Base-by-base conservation (phyloP, 2,888 invertebrate genomes). In the Smittia sp. region DNA sequence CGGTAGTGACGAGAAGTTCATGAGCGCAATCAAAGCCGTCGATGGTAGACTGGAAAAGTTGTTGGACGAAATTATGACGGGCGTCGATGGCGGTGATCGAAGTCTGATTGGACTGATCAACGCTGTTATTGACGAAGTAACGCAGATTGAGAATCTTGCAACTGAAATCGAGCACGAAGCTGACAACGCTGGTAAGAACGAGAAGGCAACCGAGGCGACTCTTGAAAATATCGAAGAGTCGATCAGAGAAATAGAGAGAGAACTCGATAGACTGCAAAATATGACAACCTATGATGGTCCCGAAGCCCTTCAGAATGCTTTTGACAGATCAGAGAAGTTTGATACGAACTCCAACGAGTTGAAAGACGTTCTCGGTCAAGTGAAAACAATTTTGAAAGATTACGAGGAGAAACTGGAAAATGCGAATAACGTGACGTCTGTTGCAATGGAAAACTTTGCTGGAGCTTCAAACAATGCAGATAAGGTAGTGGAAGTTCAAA, bases 261-360 rank as follows among this genome's bases (percentile, higher is more conserved):
- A 73, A 24, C 7, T 73, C 15, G 18, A 27, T 9, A 39, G 54
- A 65, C n/a, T 73, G 6, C 25, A 65, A 65, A 73, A 73, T 46
- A n/a, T 15, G 13, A 73, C 65, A 20, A 15, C 22, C 1, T 18
- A 13, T 18, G 73, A 73, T 9, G 38, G 54, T 6, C 73, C 63
- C 18, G 54, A 73, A 46, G 73, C 73, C 6, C 46, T 73, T 3
- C 73, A 73, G 63, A 54, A 73, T 73, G 73, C 73, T 9, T 73
- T 73, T 24, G 73, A 73, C 25, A 73, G 62, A 73, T 73, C 73
- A 18, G 65, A 73, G 27, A 63, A 73, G 32, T 73, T 73, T 24
- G 18, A 41, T 15, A 0, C 41, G 1, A 62, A 73, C 41, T 18
- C 63, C 13, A 65, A 65, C 3, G 65, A 73, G 46, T 20, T 73